Evolutionary conservation across 2,797 vertebrate species (phyloP).

Genomic region (Adelosebastes latens): DNA sequence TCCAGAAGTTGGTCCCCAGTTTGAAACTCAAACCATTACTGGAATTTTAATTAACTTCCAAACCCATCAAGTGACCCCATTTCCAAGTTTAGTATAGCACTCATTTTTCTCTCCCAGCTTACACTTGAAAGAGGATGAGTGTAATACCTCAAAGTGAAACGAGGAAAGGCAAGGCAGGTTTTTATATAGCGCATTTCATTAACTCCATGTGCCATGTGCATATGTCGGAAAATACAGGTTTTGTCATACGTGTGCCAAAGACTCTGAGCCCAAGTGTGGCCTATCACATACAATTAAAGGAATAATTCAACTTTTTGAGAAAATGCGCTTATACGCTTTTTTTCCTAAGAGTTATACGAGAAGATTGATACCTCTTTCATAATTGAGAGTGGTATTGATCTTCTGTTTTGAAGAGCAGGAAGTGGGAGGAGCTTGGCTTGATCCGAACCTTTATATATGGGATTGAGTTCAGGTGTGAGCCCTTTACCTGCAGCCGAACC

Average conservation of each 20-base stretch:
- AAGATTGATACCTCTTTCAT: neutral
- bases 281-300: neutral
- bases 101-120: neutral
- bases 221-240: neutral
- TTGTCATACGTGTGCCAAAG: neutral
- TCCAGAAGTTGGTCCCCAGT: neutral
- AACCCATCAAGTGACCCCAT: conserved; percentile 2
- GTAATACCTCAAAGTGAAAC: neutral
- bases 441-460: neutral
- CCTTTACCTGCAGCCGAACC: neutral
- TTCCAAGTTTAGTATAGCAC: neutral
- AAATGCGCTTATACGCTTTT: neutral
- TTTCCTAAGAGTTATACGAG: neutral
- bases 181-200: neutral
- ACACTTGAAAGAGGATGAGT: neutral
- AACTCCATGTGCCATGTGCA: neutral
- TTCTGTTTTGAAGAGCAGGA: no score
- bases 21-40: neutral
- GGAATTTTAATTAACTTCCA: conserved; percentile 13
- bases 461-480: neutral
- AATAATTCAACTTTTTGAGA: neutral
- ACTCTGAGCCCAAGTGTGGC: neutral
- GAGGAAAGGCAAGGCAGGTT: neutral
- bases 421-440: no score
- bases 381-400: no score